Conservation (phyloP, 2,113 vertebrate genomes). For the Thymallus thymallus region DNA sequence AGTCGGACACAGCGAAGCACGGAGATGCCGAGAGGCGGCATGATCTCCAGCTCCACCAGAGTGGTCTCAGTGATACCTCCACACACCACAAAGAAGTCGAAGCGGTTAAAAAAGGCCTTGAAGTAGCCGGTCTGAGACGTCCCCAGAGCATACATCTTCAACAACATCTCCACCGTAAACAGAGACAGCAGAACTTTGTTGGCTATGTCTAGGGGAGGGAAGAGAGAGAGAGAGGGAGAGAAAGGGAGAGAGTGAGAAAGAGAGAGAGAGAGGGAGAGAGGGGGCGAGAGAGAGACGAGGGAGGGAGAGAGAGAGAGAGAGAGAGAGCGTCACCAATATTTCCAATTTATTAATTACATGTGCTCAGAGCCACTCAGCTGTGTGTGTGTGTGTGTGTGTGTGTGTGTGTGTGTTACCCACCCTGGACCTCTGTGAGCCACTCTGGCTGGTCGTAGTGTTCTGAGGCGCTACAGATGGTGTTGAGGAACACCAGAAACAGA, state of each 20-base stretch:
- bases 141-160: constrained; percentile 89
- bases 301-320: neutral
- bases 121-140: constrained; percentile 67
- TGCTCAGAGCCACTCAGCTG: too few relatives aligned
- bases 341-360: too few relatives aligned
- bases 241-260: neutral
- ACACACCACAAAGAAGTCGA: constrained; percentile 94
- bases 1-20: constrained; percentile 90
- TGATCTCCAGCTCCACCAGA: constrained; percentile 82
- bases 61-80: constrained; percentile 88
- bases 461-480: constrained; percentile 86
- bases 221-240: neutral
- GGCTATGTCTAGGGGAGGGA: constrained; percentile 76
- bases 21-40: constrained; percentile 87
- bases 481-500: constrained; percentile 89
- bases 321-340: too few relatives aligned
- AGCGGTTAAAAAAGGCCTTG: constrained; percentile 89
- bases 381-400: too few relatives aligned
- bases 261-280: neutral
- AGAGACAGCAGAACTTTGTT: constrained; percentile 90
- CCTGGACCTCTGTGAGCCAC: constrained; percentile 86
- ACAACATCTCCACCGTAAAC: constrained; percentile 89
- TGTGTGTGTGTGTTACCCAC: constrained; percentile 46
- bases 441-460: constrained; percentile 87
- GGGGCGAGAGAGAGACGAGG: too few relatives aligned